Evolutionary conservation across 2,113 vertebrate species (phyloP), one percentile per base, ranked within the genome.

Genomic region (Hemibagrus wyckioides): DNA sequence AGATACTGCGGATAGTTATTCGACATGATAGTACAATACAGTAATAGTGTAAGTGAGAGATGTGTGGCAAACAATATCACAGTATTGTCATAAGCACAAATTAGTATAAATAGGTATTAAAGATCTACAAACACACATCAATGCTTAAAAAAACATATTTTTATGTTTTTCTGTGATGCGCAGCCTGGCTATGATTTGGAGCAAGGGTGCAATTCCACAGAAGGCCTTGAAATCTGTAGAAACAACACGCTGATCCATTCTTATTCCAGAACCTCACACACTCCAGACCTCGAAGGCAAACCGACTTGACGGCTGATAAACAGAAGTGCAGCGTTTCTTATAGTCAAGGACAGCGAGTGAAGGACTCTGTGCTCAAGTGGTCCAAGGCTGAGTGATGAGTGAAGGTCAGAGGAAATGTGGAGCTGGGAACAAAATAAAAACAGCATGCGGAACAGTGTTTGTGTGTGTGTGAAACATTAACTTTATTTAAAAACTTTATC

Each of bases 211-310:
- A 28, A 25, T 79, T 69, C 85, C 4, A 36, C 33, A 59, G 44
- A 39, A 41, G 21, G 61, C 59, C 59, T 79, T 88, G 84, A 88
- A 56, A 21, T 50, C 25, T 89, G 54, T 56, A 63, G 76, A 87
- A 87, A 81, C 82, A 63, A 50, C 82, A 73, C 50, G 82, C 25
- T 21, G 36, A 59, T 41, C 50, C 25, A 25, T 75, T 50, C 85
- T 36, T 14, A 25, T 17, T 80, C 25, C 75, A 67, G 44, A 86
- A 81, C 54, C 54, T 81, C 56, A 67, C 50, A 57, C 54, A 85
- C 79, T 69, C 57, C 39, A 36, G 41, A 75, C 65, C 75, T 85
- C 44, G 6, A 30, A 76, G 77, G 84, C 79, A 82, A 75, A 88
- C 71, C 3, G 69, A 41, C 33, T 63, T 65, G 79, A 59, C 23